Evolutionary conservation across 2,113 vertebrate species (phyloP), one percentile per base, ranked within the genome.

Genomic region (Ploceus nigricollis): DNA sequence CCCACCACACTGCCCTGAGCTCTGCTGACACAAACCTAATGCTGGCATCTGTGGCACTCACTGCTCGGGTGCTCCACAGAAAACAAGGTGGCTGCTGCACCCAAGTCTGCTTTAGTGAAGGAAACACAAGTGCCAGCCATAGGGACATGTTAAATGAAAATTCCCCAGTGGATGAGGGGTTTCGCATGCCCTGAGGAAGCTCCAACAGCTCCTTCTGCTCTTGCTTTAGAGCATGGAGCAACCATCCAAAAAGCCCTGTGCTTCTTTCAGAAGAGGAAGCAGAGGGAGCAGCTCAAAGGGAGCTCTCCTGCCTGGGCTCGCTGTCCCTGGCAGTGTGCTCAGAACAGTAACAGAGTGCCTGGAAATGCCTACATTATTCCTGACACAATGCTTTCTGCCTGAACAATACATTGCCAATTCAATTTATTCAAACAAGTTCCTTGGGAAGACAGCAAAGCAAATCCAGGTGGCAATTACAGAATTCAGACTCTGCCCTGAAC

Each of bases 341-440:
- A 58, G 63, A 2, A 1, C 85, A 22, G 82, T 47, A 63, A 88
- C 1, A 71, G 75, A 77, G 72, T 1, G 61, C 19, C 63, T 33
- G 64, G 85, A 93, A 96, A 96, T 78, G 71, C 94, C 60, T 44
- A 6, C 89, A 56, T 92, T 94, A 83, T 92, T 96, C 92, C 94
- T 86, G 85, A 96, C 92, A 94, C 88, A 92, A 90, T 20, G 21
- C 89, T 94, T 17, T 40, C 58, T 61, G 37, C 60, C 76, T 78
- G 92, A 94, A 95, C 93, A 88, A 94, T 96, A 19, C 93, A 27
- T 96, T 86, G 90, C 95, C 95, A 92, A 87, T 93, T 96, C 93
- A 95, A 93, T 96, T 95, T 93, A 94, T 95, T 96, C 96, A 93
- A 83, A 95, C 93, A 86, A 86, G 94, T 94, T 97, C 85, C 90